Evolutionary conservation across 2,113 vertebrate species (phyloP).

Genomic region (Paralichthys olivaceus): DNA sequence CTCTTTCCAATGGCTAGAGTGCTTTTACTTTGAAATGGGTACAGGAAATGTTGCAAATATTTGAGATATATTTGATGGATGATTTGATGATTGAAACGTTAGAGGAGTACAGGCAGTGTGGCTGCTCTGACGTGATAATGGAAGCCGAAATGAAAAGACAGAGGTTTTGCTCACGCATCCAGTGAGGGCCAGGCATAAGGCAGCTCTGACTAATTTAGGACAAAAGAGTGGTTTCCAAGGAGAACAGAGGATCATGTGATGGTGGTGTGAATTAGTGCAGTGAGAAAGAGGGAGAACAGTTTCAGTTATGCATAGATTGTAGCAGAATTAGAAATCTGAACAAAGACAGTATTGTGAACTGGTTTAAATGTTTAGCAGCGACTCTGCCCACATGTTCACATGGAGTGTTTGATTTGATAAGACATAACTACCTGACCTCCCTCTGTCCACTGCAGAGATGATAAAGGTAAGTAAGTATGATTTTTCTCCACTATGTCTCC

Average conservation of each 20-base stretch:
- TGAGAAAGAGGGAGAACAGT: conserved; percentile 19
- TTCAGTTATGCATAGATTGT: not conserved
- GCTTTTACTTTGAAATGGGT: too few relatives aligned
- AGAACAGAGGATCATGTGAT: conserved; percentile 12
- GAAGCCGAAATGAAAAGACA: too few relatives aligned
- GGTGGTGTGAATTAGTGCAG: conserved; percentile 10
- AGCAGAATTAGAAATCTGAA: not conserved
- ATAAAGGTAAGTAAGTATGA: not conserved
- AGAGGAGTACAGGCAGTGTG: too few relatives aligned
- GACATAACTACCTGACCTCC: not conserved
- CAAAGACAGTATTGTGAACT: not conserved
- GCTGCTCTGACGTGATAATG: too few relatives aligned
- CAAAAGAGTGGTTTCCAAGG: not conserved
- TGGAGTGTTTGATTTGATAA: not conserved
- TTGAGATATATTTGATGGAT: too few relatives aligned
- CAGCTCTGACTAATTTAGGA: not conserved
- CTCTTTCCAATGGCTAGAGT: too few relatives aligned
- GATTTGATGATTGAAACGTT: too few relatives aligned
- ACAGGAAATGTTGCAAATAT: too few relatives aligned
- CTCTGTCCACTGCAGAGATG: conserved; percentile 19
- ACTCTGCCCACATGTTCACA: not conserved
- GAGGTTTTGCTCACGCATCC: too few relatives aligned
- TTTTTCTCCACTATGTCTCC: not conserved
- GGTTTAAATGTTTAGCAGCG: conserved; percentile 45
- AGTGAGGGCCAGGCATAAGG: not conserved